These are phyloP conservation scores for Hartigia nigra DNA, from an alignment of 2,888 invertebrate species.

Conservation along the genomic window DNA sequence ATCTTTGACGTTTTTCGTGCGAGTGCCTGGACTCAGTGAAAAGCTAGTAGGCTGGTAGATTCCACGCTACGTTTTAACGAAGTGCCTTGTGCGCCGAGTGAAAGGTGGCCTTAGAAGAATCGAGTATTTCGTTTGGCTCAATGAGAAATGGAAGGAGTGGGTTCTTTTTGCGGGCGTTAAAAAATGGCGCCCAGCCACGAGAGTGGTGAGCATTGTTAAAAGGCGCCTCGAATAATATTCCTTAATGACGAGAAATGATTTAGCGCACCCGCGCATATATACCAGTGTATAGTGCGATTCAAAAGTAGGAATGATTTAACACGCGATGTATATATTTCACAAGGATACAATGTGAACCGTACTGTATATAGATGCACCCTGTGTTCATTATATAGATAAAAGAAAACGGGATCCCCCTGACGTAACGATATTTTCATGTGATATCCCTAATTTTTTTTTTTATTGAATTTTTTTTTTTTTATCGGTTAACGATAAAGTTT, in stretches of 20 bases:
- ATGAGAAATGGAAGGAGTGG: neutral
- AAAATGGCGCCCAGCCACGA: neutral
- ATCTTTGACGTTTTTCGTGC: neutral
- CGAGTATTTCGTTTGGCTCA: neutral
- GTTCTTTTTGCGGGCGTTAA: neutral
- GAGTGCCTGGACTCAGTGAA: neutral
- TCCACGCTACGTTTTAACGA: neutral
- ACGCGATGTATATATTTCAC: neutral
- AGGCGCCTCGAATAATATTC: neutral
- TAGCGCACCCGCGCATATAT: neutral
- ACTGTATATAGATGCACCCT: neutral
- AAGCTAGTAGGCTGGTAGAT: neutral
- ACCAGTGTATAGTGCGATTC: neutral
- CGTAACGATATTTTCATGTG: neutral
- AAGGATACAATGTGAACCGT: neutral
- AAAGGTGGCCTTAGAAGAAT: neutral
- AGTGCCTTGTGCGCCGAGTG: neutral
- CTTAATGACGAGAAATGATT: neutral
- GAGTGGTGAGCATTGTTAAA: neutral
- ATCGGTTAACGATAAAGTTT: neutral
- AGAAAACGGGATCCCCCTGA: too few relatives aligned
- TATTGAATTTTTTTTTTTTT: neutral
- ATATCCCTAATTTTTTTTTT: neutral
- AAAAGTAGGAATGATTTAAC: neutral
- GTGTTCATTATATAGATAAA: neutral